phyloP scores from a whole-genome alignment of 2,888 invertebrate species.

The Didymodactylos carnosus region DNA sequence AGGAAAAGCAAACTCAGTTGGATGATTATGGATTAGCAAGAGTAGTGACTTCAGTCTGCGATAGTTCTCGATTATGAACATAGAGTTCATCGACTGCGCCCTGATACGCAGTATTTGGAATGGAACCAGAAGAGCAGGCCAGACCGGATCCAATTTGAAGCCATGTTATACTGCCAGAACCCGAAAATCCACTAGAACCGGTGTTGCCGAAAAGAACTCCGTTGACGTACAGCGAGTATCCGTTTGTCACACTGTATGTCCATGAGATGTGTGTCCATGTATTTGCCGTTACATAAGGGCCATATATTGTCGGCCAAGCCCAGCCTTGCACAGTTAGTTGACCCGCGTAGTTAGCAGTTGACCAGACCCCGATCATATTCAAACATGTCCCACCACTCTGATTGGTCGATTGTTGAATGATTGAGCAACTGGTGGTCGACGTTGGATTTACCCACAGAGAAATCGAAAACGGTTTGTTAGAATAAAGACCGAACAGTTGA shows the following conservation, averaged over 20 bases:
- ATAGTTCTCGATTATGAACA: neutral
- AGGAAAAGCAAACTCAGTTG: no score
- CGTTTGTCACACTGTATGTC: neutral
- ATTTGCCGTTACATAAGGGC: neutral
- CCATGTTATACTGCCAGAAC: neutral
- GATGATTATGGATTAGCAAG: neutral
- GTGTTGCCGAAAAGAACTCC: neutral
- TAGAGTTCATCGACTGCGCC: neutral
- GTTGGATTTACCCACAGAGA: neutral
- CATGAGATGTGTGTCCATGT: neutral
- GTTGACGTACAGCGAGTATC: neutral
- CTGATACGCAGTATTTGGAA: neutral
- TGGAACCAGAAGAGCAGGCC: neutral
- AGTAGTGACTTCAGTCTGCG: neutral
- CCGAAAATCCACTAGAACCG: neutral
- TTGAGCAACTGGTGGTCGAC: neutral
- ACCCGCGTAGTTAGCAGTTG: neutral
- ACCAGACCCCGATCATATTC: neutral
- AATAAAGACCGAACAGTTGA: no score
- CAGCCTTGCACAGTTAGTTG: neutral
- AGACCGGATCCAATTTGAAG: neutral
- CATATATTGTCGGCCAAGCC: neutral
- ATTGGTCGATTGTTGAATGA: neutral
- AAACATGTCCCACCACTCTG: neutral
- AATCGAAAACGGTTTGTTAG: neutral